Conservation (phyloP, 2,888 invertebrate species). For the Lithophane leautieri region DNA sequence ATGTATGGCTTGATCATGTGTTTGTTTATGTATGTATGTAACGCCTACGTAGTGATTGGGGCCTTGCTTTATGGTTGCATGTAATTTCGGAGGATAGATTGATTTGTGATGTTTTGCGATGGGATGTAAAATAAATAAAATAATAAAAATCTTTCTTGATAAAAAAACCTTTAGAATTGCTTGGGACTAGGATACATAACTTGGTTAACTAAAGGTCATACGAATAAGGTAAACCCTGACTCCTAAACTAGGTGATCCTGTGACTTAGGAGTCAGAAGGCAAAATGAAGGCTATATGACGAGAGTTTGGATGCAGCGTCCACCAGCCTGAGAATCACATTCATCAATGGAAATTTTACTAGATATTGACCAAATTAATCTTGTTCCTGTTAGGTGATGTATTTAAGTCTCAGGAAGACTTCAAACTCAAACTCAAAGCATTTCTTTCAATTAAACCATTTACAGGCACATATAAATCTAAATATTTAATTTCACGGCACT, state of each 20-base stretch:
- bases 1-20: constrained; percentile 57
- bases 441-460: too few species aligned
- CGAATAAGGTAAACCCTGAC: too few species aligned
- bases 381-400: not conserved
- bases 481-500: too few species aligned
- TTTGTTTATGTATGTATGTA: constrained; percentile 58
- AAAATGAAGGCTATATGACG: not conserved
- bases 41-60: constrained; percentile 47
- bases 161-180: too few species aligned
- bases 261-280: too few species aligned
- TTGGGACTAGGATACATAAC: too few species aligned
- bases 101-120: not conserved
- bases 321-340: not conserved
- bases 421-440: too few species aligned
- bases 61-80: constrained; percentile 31
- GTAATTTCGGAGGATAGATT: constrained; percentile 2
- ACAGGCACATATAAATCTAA: too few species aligned
- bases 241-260: too few species aligned
- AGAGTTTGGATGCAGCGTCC: too few species aligned
- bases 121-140: not conserved
- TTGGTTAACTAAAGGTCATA: too few species aligned
- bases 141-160: too few species aligned
- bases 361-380: not conserved
- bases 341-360: not conserved
- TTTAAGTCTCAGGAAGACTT: not conserved